phyloP scores from a whole-genome alignment of 2,797 vertebrate species.

The Tokudaia muenninki region DNA sequence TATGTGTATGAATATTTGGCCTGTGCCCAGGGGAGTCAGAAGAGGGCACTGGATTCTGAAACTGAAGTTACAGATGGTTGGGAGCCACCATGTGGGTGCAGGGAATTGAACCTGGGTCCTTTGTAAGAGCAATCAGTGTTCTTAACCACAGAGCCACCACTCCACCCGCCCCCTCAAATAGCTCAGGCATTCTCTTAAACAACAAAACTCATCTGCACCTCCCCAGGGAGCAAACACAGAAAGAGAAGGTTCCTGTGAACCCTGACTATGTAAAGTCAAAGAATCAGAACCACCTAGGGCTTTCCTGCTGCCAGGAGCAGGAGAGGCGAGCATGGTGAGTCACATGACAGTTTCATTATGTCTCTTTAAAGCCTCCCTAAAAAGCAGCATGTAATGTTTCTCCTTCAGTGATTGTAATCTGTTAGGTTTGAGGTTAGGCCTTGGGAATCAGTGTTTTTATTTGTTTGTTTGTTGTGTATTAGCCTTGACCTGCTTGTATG shows the following conservation, averaged over 20 bases:
- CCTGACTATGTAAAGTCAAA: background rate
- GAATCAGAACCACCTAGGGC: background rate
- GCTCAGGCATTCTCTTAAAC: background rate
- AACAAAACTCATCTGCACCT: background rate
- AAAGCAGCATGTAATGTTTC: background rate
- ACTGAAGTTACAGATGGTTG: background rate
- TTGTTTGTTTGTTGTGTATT: background rate
- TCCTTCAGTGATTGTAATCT: conserved; percentile 4
- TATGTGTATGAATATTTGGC: background rate
- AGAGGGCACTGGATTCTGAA: background rate
- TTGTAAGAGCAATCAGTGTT: background rate
- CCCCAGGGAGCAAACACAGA: background rate
- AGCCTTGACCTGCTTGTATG: background rate
- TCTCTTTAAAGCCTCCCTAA: background rate
- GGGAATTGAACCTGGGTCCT: background rate
- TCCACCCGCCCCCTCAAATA: background rate
- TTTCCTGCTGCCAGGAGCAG: background rate
- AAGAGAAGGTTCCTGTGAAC: background rate
- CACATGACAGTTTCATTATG: background rate
- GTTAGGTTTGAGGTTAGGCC: background rate
- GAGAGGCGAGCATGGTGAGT: background rate
- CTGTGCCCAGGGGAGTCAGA: background rate
- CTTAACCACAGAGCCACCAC: background rate
- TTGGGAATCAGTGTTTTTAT: background rate
- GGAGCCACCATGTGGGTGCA: background rate